Evolutionary conservation across 2,888 invertebrate genomes (phyloP).

Genomic region (Dorcus parallelipipedus): DNA sequence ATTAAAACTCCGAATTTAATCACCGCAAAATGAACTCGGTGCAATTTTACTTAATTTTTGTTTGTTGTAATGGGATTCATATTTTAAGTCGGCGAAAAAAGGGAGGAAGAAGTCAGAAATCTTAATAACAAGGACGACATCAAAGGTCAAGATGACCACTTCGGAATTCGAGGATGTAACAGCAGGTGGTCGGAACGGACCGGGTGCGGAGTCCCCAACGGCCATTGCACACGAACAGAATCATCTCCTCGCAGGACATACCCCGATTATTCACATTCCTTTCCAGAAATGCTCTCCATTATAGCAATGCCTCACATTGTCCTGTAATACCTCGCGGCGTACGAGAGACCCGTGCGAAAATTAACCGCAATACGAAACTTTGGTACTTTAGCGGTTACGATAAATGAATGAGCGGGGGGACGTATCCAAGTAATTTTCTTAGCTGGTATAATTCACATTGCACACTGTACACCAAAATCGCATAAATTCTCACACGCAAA

Average conservation of each 20-base stretch:
- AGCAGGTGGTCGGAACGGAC: conserved; percentile 24
- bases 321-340: conserved; percentile 13
- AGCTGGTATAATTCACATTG: conserved; percentile 7
- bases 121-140: too few species aligned
- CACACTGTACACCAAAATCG: too few species aligned
- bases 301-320: conserved; percentile 37
- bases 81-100: not conserved
- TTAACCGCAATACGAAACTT: conserved; percentile 35
- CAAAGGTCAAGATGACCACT: conserved; percentile 35
- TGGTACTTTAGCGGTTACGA: conserved; percentile 30
- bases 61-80: conserved; percentile 8
- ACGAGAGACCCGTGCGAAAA: conserved; percentile 23
- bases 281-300: conserved; percentile 41
- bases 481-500: too few species aligned
- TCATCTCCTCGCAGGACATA: conserved; percentile 15
- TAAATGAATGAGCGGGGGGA: conserved; percentile 29
- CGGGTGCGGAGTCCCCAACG: conserved; percentile 24
- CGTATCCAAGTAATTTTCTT: conserved; percentile 31
- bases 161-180: conserved; percentile 37
- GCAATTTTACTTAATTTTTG: conserved; percentile 12
- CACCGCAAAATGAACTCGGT: conserved; percentile 3
- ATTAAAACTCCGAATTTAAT: conserved; percentile 22
- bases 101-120: too few species aligned
- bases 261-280: conserved; percentile 46
- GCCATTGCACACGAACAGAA: conserved; percentile 10